Evolutionary conservation across 64 coral and sea anemone species (phyloP).

Genomic region (Dendronephthya gigantea): DNA sequence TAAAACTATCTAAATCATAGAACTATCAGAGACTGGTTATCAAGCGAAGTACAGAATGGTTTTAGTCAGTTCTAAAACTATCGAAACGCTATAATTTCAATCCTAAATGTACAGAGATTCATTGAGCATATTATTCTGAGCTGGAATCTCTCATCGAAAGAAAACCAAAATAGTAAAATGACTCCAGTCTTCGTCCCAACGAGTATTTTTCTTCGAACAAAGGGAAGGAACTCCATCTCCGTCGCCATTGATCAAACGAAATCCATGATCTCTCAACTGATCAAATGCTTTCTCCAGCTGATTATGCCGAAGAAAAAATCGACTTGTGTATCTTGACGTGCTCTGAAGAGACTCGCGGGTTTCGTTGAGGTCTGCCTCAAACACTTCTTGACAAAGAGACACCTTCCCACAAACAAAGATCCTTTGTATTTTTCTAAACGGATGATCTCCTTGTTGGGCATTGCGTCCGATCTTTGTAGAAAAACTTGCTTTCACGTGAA

Average conservation of each 20-base stretch:
- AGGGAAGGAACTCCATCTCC: constrained; percentile 43
- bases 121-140: neutral
- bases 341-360: constrained; percentile 65
- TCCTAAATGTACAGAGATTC: neutral
- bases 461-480: constrained; percentile 46
- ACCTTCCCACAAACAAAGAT: constrained; percentile 77
- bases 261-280: constrained; percentile 52
- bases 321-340: constrained; percentile 62
- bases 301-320: constrained; percentile 79
- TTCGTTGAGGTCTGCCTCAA: constrained; percentile 53
- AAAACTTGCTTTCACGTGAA: constrained; percentile 68
- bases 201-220: constrained; percentile 11
- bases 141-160: constrained; percentile 33
- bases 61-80: too few relatives aligned
- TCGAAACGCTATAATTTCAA: too few relatives aligned
- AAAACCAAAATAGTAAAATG: constrained; percentile 77
- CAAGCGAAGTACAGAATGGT: too few relatives aligned
- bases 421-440: constrained; percentile 79
- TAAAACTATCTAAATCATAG: too few relatives aligned
- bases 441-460: constrained; percentile 53
- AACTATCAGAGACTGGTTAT: too few relatives aligned
- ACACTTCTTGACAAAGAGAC: constrained; percentile 63
- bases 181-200: constrained; percentile 70
- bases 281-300: constrained; percentile 78
- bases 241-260: constrained; percentile 46